Evolutionary conservation across 2,888 invertebrate genomes (phyloP), one percentile per base, ranked within the genome.

Genomic region (Chrysomela aeneicollis): DNA sequence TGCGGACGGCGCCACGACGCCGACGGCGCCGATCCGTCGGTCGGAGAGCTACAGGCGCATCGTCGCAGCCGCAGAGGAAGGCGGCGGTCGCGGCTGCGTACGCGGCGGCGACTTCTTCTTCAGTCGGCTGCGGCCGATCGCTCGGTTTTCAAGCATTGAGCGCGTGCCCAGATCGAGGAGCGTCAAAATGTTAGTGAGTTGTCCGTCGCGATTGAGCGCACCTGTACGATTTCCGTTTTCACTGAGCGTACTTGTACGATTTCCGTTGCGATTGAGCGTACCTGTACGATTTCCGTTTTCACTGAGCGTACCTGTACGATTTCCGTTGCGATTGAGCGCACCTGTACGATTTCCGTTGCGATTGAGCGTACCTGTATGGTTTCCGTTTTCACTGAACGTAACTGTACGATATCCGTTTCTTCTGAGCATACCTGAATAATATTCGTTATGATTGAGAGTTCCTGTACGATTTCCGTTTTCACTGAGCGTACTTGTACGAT

Each of bases 41-140:
- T 86, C 84, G 82, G 86, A 82, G 75, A 83, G 82, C 68, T 83
- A 83, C 73, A 78, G 82, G 52, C 80, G 78, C 73, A 82, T 82
- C 71, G 79, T 83, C 66, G 82, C 82, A 69, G 81, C 78, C 64
- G 79, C 78, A 35, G 79, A 80, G 72, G 73, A 71, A 63, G 71
- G 67, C 50, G 69, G 49, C 61, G 67, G 64, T 73, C 72, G 72
- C 62, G 65, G 63, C 73, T 72, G 72, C 72, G 77, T 68, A 73
- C 64, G 59, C 65, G 66, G 59, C 65, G 66, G 63, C 66, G 66
- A 63, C 60, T 71, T 79, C 63, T 81, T 82, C 74, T 82, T 82
- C 79, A 78, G 75, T 70, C 78, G 80, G 61, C 82, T 82, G 77
- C 78, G 76, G 69, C 81, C 81, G 68, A 78, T 78, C 72, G 78